Conservation (phyloP, 2,113 vertebrate species). For the Lepidiolamprologus cunningtoni region DNA sequence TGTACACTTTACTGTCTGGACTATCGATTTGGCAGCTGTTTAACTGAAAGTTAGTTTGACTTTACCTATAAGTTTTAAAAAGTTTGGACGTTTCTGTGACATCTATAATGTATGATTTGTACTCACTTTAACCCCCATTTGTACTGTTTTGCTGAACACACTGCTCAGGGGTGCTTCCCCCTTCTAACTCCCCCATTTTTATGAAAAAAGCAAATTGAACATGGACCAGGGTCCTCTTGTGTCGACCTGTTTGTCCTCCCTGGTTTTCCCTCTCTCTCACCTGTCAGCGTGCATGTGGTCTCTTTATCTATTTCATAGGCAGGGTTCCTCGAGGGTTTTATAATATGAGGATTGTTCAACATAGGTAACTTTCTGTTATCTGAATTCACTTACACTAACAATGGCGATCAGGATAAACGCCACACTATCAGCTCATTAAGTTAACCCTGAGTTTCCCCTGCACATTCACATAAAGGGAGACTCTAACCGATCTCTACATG, state of each 20-base stretch:
- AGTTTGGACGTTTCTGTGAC: neutral
- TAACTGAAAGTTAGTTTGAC: neutral
- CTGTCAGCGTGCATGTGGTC: neutral
- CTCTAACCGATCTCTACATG: neutral
- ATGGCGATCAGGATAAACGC: neutral
- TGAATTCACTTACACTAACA: rapidly evolving
- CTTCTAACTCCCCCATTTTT: neutral
- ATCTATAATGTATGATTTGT: neutral
- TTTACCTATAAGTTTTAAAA: neutral
- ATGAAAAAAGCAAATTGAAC: rapidly evolving
- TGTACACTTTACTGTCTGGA: neutral
- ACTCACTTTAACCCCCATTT: neutral
- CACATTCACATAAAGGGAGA: neutral
- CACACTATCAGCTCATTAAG: neutral
- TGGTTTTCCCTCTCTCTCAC: neutral
- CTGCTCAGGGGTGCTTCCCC: neutral
- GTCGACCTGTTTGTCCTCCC: neutral
- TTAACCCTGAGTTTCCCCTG: rapidly evolving
- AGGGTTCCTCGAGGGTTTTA: neutral
- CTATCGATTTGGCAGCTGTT: neutral
- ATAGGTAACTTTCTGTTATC: neutral
- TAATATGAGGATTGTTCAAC: neutral
- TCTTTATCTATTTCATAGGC: neutral
- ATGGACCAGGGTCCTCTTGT: neutral
- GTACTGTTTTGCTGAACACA: neutral